phyloP scores from a whole-genome alignment of 2,888 invertebrate genomes.

The Acanthosepion pharaonis region DNA sequence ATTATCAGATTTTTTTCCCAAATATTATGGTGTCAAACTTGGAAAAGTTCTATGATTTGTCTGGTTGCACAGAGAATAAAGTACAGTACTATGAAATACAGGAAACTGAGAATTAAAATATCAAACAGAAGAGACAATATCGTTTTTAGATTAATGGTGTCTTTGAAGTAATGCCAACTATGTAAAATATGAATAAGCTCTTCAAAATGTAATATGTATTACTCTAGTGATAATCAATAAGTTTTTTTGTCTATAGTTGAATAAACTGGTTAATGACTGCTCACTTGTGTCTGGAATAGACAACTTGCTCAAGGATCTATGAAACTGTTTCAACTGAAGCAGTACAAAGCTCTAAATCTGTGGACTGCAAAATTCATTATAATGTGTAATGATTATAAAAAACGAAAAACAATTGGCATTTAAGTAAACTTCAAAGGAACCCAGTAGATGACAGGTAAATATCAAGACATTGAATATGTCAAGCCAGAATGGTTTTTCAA shows the following conservation, averaged over 20 bases:
- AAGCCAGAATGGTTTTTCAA: neutral
- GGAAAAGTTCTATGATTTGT: neutral
- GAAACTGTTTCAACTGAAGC: neutral
- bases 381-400: neutral
- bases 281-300: neutral
- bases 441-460: neutral
- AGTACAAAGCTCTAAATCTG: neutral
- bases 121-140: neutral
- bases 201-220: neutral
- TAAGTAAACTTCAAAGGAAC: neutral
- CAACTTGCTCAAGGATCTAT: neutral
- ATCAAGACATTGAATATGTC: constrained; percentile 41
- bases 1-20: neutral
- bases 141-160: neutral
- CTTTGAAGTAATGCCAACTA: neutral
- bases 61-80: neutral
- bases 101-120: neutral
- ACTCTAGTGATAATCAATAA: neutral
- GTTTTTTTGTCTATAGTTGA: neutral
- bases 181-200: neutral
- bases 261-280: neutral
- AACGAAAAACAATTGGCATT: neutral
- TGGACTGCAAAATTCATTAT: neutral
- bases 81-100: neutral
- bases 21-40: neutral